These are phyloP conservation scores for Porphyrio hochstetteri DNA, from an alignment of 2,113 vertebrate species.

Conservation along the genomic window DNA sequence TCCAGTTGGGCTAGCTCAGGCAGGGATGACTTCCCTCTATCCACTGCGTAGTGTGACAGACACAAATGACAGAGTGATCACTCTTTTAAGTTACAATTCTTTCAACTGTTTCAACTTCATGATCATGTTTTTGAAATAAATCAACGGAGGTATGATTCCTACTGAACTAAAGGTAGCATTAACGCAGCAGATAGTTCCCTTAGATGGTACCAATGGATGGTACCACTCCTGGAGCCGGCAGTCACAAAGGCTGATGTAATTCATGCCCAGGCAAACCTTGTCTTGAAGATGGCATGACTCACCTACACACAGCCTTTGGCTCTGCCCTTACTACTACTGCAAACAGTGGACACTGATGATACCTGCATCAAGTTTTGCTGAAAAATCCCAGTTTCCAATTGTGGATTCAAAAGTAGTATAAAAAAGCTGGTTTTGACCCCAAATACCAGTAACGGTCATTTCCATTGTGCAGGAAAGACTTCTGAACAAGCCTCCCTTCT, in stretches of 20 bases:
- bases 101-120: not conserved
- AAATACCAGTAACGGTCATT: not conserved
- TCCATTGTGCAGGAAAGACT: not conserved
- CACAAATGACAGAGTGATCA: not conserved
- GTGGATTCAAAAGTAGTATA: not conserved
- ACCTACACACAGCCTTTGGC: not conserved
- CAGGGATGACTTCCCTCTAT: not conserved
- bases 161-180: not conserved
- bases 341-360: not conserved
- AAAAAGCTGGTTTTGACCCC: not conserved
- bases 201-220: not conserved
- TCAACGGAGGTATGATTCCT: not conserved
- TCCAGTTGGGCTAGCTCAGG: not conserved
- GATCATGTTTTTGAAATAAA: not conserved
- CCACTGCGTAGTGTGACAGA: not conserved
- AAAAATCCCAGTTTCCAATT: not conserved
- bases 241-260: not conserved
- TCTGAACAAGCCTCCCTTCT: not conserved
- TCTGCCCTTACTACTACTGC: not conserved
- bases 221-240: not conserved
- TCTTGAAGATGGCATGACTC: not conserved
- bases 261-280: not conserved
- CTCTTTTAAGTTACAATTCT: not conserved
- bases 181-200: not conserved
- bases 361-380: not conserved